Conservation (phyloP, 2,888 invertebrate species). For the Cabera pusaria region DNA sequence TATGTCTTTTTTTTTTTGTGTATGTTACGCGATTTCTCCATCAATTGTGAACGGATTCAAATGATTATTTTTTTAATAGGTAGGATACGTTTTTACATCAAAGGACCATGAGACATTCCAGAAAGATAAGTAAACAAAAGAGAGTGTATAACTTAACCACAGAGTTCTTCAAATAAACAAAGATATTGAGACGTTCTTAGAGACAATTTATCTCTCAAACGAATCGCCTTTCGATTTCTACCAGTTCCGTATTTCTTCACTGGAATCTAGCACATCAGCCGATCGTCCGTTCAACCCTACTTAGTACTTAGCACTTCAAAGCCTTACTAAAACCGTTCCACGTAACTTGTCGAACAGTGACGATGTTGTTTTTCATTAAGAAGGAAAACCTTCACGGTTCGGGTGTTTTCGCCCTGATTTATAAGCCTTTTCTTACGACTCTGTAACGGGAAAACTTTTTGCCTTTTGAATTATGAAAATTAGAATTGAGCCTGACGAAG, state of each 20-base stretch:
- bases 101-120: too few species aligned
- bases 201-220: too few species aligned
- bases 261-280: background rate
- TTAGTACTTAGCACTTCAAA: constrained; percentile 9
- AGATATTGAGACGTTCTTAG: too few species aligned
- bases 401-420: constrained; percentile 53
- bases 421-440: constrained; percentile 52
- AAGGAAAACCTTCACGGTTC: constrained; percentile 37
- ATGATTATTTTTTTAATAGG: too few species aligned
- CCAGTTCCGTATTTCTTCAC: background rate
- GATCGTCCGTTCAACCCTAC: constrained; percentile 8
- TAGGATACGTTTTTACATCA: too few species aligned
- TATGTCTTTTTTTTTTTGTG: too few species aligned
- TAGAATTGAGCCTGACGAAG: constrained; percentile 40
- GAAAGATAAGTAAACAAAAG: too few species aligned
- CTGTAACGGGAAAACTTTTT: constrained; percentile 48
- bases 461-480: constrained; percentile 50
- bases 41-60: too few species aligned
- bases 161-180: too few species aligned
- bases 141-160: too few species aligned
- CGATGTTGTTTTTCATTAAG: constrained; percentile 60
- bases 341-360: constrained; percentile 46
- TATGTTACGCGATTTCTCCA: too few species aligned
- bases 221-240: too few species aligned
- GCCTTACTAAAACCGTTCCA: constrained; percentile 20